Evolutionary conservation across 2,797 vertebrate genomes (phyloP).

Genomic region (Heteromormyrus szaboi): DNA sequence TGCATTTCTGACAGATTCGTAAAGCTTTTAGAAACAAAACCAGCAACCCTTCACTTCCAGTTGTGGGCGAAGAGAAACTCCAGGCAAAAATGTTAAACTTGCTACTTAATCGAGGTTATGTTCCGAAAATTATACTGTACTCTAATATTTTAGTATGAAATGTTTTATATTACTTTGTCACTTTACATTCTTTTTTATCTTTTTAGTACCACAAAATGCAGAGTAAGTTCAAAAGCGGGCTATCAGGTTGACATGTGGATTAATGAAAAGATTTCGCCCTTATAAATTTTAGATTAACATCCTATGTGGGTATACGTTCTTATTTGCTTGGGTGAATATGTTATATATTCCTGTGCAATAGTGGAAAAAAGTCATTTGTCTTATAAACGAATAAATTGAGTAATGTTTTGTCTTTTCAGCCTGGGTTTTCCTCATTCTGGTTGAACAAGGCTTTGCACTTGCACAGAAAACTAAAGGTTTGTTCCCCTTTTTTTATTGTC

Average conservation of each 20-base stretch:
- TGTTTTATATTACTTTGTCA: not conserved
- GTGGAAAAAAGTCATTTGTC: not conserved
- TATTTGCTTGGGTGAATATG: not conserved
- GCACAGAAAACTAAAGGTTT: slow-evolving; percentile 93
- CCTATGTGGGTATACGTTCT: not conserved
- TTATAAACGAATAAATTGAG: not conserved
- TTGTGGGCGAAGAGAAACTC: not conserved
- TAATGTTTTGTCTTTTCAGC: slow-evolving; percentile 48
- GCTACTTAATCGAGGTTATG: not conserved
- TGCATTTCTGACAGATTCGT: not conserved
- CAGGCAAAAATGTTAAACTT: not conserved
- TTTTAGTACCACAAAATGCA: not conserved
- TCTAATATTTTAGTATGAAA: not conserved
- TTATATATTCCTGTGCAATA: not conserved
- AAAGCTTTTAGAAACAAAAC: not conserved
- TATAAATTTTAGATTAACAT: not conserved
- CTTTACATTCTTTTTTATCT: not conserved
- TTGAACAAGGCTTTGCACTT: slow-evolving; percentile 86
- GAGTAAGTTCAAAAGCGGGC: not conserved
- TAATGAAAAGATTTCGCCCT: not conserved
- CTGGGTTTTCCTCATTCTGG: slow-evolving; percentile 75
- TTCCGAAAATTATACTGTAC: not conserved
- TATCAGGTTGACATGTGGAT: not conserved
- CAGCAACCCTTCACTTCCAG: not conserved
- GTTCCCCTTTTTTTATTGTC: slow-evolving; percentile 12